phyloP scores from a whole-genome alignment of 2,113 vertebrate genomes.

The Hipposideros armiger region DNA sequence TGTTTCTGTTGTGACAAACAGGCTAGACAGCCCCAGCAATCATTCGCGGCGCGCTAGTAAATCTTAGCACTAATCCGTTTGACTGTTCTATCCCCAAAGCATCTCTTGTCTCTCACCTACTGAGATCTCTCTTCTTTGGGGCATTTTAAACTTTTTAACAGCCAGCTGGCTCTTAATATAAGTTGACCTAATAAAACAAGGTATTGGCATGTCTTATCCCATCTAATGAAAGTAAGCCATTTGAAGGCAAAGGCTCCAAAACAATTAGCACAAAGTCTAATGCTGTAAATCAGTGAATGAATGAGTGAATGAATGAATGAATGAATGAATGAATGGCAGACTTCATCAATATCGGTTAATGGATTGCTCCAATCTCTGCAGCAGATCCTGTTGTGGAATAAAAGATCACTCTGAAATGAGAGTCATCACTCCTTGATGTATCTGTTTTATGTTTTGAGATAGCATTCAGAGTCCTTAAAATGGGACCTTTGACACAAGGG shows the following conservation, averaged over 20 bases:
- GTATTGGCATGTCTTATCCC: background rate
- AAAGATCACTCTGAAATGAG: background rate
- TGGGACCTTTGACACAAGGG: background rate
- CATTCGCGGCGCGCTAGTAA: background rate
- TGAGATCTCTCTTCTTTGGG: background rate
- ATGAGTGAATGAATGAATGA: background rate
- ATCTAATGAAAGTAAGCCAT: background rate
- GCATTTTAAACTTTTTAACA: background rate
- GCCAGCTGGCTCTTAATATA: background rate
- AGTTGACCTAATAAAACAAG: background rate
- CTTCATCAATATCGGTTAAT: background rate
- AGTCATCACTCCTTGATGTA: background rate
- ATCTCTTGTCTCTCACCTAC: background rate
- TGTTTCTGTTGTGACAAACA: constrained; percentile 14
- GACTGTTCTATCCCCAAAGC: background rate
- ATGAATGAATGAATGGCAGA: background rate
- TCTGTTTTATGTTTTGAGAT: background rate
- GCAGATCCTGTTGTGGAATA: background rate
- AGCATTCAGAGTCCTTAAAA: background rate
- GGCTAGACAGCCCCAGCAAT: background rate
- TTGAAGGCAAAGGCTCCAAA: background rate
- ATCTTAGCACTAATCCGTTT: background rate
- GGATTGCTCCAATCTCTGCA: background rate
- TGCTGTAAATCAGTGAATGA: background rate
- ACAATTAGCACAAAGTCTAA: background rate